Evolutionary conservation across 2,113 vertebrate genomes (phyloP), one percentile per base, ranked within the genome.

Genomic region (Lophochroa leadbeateri): DNA sequence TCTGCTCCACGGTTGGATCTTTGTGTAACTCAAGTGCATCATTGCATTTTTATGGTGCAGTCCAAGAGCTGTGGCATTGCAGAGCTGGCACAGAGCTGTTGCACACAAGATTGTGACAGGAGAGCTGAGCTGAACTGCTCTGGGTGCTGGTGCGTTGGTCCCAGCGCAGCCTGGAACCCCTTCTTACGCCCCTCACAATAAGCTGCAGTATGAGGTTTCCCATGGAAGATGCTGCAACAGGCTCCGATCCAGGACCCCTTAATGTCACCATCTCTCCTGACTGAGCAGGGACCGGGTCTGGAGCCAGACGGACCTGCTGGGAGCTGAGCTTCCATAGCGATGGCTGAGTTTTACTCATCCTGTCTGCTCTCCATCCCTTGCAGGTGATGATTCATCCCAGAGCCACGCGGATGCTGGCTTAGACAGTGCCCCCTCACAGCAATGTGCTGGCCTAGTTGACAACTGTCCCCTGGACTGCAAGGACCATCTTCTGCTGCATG

Each of bases 11-110:
- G 21, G 71, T 1, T 33, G 18, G 39, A 78, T 83, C 72, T 93
- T 88, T 84, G 64, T 68, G 86, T 53, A 83, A 35, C 77, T 92
- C 86, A 44, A 88, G 86, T 75, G 90, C 88, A 82, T 86, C 21
- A 1, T 41, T 95, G 82, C 52, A 37, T 75, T 96, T 93, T 94
- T 75, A 71, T 37, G 90, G 82, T 31, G 41, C 50, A 39, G 12
- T 50, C 79, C 94, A 55, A 68, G 90, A 1, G 27, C 86, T 57
- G 50, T 49, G 28, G 37, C 1, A 4, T 64, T 57, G 61, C 70
- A n/a, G 92, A 63, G 82, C 67, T 88, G 93, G 55, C 60, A 28
- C 43, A 17, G 64, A 44, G 71, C 72, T 81, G 4, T n/a, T 60
- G 65, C 7, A 31, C 49, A 8, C 9, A 21, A 27, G 78, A 11